Conservation (phyloP, 2,888 invertebrate genomes). For the Lycophotia porphyrea region DNA sequence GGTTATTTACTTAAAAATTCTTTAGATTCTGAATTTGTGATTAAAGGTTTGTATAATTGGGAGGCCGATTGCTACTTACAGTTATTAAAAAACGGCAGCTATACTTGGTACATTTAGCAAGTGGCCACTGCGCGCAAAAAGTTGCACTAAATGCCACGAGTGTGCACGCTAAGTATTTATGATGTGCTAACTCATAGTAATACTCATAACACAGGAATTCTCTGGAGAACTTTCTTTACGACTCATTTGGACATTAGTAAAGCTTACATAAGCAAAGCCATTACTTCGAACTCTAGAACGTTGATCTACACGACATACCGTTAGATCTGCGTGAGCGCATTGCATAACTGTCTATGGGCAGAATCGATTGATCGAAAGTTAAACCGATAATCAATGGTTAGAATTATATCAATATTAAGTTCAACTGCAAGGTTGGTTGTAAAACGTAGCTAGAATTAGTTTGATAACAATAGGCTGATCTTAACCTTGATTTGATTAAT, state of each 20-base stretch:
- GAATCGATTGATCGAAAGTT: not conserved
- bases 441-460: not conserved
- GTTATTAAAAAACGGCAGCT: not conserved
- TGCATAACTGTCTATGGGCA: conserved; percentile 29
- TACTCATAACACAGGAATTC: conserved; percentile 15
- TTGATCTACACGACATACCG: conserved; percentile 34
- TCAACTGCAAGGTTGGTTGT: not conserved
- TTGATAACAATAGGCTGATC: not conserved
- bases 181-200: conserved; percentile 11
- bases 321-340: conserved; percentile 21
- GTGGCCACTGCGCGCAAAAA: too few relatives aligned
- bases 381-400: not conserved
- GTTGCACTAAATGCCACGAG: not conserved
- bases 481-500: not conserved
- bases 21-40: not conserved
- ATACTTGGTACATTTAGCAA: not conserved
- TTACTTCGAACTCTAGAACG: conserved; percentile 17
- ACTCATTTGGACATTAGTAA: conserved; percentile 47
- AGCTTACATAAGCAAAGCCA: conserved; percentile 46
- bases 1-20: not conserved
- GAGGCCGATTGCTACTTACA: not conserved
- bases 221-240: conserved; percentile 50
- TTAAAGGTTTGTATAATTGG: not conserved
- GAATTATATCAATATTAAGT: not conserved
- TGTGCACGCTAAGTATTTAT: not conserved